Conservation (phyloP, 1,140 invertebrate genomes). For the Apis dorsata region DNA sequence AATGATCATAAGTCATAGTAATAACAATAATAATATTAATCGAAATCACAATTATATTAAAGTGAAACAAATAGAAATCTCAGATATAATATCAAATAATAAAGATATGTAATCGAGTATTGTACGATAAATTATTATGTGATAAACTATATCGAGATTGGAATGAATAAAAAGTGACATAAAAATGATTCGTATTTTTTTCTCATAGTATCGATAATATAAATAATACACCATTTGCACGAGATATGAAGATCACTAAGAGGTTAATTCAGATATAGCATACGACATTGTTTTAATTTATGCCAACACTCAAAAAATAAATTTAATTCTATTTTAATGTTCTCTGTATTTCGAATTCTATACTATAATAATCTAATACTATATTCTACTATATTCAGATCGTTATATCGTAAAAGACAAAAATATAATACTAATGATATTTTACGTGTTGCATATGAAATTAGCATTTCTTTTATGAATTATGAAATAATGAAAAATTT, state of each 20-base stretch:
- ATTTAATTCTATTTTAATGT: neutral
- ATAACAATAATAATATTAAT: neutral
- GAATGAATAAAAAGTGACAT: neutral
- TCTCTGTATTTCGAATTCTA: neutral
- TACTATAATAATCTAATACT: neutral
- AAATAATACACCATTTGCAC: conserved; percentile 3
- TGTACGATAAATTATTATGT: neutral
- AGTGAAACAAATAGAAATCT: neutral
- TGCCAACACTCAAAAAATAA: neutral
- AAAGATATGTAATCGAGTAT: neutral
- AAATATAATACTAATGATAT: neutral
- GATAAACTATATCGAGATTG: neutral
- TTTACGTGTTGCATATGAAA: neutral
- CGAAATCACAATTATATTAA: neutral
- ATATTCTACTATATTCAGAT: neutral
- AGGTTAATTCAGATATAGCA: conserved; percentile 25
- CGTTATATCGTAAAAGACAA: too few species aligned
- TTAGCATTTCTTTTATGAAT: neutral
- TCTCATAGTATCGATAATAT: neutral
- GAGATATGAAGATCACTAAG: conserved; percentile 8
- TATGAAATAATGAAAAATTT: neutral
- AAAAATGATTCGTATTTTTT: neutral
- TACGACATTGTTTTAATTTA: neutral
- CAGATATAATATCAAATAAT: neutral
- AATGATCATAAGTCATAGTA: neutral